A percentile compares a stretch with the other conserved stretches of the same genome.
Conservation (phyloP, 2,888 invertebrate genomes). For the Disparrhopalites patrizii region DNA sequence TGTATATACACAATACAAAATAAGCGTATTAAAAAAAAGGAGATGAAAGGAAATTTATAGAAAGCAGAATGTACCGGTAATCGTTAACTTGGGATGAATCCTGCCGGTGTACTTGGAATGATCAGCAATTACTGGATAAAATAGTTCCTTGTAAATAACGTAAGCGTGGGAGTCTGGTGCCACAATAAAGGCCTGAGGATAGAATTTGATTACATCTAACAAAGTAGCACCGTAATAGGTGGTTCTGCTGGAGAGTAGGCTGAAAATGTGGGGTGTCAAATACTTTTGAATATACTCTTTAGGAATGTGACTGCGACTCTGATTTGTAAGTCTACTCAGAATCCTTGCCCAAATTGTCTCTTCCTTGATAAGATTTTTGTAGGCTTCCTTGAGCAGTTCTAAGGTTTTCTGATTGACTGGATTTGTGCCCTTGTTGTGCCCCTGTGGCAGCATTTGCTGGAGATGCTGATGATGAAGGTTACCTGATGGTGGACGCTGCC, state of each 20-base stretch:
- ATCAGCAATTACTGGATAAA: constrained; percentile 76
- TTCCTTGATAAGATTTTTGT: constrained; percentile 36
- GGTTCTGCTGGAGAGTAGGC: constrained; percentile 67
- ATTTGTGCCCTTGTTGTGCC: constrained; percentile 19
- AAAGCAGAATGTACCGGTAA: constrained; percentile 15
- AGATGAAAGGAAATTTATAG: too few relatives aligned
- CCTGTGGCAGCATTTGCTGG: not conserved
- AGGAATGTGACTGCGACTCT: constrained; percentile 50
- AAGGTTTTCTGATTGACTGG: constrained; percentile 28
- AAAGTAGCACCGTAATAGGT: constrained; percentile 81
- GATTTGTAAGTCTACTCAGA: constrained; percentile 34
- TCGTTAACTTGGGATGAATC: constrained; percentile 17
- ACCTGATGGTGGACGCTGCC: constrained; percentile 27
- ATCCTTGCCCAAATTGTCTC: constrained; percentile 41
- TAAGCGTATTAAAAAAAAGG: not conserved
- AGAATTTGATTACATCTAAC: constrained; percentile 72
- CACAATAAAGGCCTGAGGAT: constrained; percentile 42
- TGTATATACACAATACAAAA: too few relatives aligned
- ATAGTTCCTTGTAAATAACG: constrained; percentile 74
- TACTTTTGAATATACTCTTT: constrained; percentile 62
- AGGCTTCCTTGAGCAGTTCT: constrained; percentile 28
- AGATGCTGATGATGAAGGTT: constrained; percentile 15
- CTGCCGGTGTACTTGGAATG: constrained; percentile 50
- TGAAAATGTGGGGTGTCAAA: constrained; percentile 68
- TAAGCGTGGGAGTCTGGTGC: constrained; percentile 84